Evolutionary conservation across 1,140 invertebrate genomes (phyloP), one percentile per base, ranked within the genome.

Genomic region (Cyclargus thomasi): DNA sequence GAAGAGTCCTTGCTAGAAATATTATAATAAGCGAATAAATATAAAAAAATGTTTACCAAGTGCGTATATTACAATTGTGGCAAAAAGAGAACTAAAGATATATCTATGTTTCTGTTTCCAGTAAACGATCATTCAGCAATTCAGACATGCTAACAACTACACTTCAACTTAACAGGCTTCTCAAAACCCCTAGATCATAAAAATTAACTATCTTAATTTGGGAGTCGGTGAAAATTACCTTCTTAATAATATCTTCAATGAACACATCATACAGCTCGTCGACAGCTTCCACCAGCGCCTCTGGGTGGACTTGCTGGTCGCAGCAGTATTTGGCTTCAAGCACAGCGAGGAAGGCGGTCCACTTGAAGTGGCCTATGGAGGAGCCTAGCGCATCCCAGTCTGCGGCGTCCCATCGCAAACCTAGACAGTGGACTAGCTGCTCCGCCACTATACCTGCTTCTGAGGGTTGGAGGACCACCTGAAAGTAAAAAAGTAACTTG

Each of bases 221-320:
- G n/a, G n/a, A n/a, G n/a, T n/a, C n/a, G n/a, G n/a, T n/a, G n/a
- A 29, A 29, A 29, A 29, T 39, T 85, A 94, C 94, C 92, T 96
- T 96, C 87, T 96, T 96, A n/a, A 96, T 93, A 47, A 96, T 94
- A 90, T 96, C 95, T 67, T 95, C 93, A 55, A 96, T 93, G 67
- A 95, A 95, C n/a, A 93, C 95, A 73, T 95, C 94, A 77, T 95
- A 94, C 17, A 96, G 91, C 74, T 95, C 95, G 62, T 95, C 92
- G 1, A 96, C 93, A 2, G 94, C 95, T 90, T 95, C 95, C 0
- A 92, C 87, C 6, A 96, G 77, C 0, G 94, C 94, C 53, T 92
- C 91, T 14, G 85, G 79, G 76, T 95, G 93, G 53, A 93, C 77
- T 23, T 90, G 91, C 53, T 92, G 90, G 39, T 91, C 91, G 66